Base-by-base conservation (phyloP, 2,113 vertebrate genomes). In the Lutjanus erythropterus region DNA sequence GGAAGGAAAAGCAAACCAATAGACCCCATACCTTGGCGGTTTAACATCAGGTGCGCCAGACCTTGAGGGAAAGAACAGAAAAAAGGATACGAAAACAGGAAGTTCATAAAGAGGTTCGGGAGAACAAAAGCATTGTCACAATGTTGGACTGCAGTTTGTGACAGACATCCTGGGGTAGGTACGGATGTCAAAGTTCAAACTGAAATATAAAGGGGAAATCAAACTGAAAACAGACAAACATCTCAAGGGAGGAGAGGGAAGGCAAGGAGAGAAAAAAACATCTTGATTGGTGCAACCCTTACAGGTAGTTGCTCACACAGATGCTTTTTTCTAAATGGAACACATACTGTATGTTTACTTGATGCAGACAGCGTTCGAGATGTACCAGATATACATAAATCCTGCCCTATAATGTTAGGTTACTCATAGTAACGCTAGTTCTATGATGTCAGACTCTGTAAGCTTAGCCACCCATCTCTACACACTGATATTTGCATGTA, bases 71-170 rank as follows among this genome's bases (percentile, higher is more conserved):
- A 95, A 95, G 91, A 95, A 95, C 92, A 95, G 94, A 94, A 95
- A 95, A 94, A 95, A 94, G 94, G 93, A 94, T 93, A 95, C 92
- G 91, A 91, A 95, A 95, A 95, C 93, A 95, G 94, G 94, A 95
- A 94, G 93, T 95, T 96, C 95, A 96, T 95, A 95, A 95, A 94
- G 94, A 95, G 91, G 94, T 92, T 94, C 52, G 94, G 94, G 94
- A 91, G 91, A 94, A 92, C 84, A 86, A 94, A 95, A 95, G 91
- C 94, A 95, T 95, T 95, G 95, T 96, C 95, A 96, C 95, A 96
- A 96, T 93, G 95, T 95, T 95, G 95, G 95, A 94, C 95, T 95
- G 95, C 94, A 94, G 95, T 96, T 96, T 96, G 95, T 96, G 95
- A 96, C 95, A 96, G 95, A 95, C 95, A 96, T 96, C 95, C 95